These are phyloP conservation scores for Lepidotrigona ventralis DNA, from an alignment of 1,140 invertebrate species.

Conservation along the genomic window DNA sequence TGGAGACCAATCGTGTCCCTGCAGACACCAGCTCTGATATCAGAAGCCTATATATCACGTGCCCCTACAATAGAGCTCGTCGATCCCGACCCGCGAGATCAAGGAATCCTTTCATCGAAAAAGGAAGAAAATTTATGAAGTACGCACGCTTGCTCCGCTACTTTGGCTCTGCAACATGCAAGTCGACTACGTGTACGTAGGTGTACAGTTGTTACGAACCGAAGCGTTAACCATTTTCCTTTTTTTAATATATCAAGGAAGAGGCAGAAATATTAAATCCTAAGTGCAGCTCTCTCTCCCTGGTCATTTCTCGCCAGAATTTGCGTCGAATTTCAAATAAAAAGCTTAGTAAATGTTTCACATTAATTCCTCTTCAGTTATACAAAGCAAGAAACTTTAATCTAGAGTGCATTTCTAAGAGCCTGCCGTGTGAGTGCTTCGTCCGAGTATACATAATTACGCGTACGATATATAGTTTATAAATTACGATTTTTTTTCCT, in stretches of 20 bases:
- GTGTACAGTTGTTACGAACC: background rate
- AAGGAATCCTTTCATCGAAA: constrained; percentile 12
- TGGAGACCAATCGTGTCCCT: background rate
- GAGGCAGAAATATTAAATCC: background rate
- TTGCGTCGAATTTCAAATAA: background rate
- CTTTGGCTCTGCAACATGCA: background rate
- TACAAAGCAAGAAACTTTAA: background rate
- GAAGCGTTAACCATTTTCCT: background rate
- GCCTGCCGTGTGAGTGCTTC: background rate
- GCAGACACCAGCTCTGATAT: background rate
- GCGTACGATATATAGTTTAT: background rate
- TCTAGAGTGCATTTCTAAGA: background rate
- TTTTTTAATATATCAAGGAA: background rate
- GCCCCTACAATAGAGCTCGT: background rate
- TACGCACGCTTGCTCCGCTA: background rate
- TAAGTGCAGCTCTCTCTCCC: background rate
- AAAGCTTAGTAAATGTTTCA: background rate
- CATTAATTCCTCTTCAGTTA: background rate
- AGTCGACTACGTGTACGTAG: background rate
- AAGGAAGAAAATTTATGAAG: constrained; percentile 24
- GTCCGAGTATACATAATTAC: background rate
- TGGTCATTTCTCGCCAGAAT: background rate
- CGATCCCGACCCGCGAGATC: background rate
- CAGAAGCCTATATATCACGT: constrained; percentile 4
- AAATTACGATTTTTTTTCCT: background rate